Percentiles rank a stretch among this genome's conserved stretches.
These are phyloP conservation scores for Polydrusus cervinus DNA, from an alignment of 2,888 invertebrate genomes.

Conservation along the genomic window DNA sequence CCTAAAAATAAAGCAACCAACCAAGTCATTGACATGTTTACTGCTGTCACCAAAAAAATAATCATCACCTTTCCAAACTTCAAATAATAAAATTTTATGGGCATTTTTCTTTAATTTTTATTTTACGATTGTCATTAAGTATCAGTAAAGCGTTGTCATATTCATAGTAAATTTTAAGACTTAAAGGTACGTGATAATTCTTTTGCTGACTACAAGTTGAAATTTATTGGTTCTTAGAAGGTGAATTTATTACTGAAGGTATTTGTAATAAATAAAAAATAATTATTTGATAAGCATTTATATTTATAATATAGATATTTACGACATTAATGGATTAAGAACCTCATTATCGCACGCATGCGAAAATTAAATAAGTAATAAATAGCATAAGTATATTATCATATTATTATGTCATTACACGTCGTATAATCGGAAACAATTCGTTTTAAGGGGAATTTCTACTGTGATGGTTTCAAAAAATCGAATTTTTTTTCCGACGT, in stretches of 20 bases:
- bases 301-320: no score
- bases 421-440: no score
- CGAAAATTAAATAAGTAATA: no score
- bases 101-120: slow-evolving; percentile 29
- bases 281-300: background rate
- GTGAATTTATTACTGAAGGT: slow-evolving; percentile 6
- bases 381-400: no score
- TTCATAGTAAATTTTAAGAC: slow-evolving; percentile 2
- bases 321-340: no score
- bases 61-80: slow-evolving; percentile 13
- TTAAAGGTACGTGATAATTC: slow-evolving; percentile 15
- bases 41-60: slow-evolving; percentile 24
- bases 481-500: no score
- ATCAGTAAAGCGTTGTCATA: slow-evolving; percentile 17
- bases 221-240: slow-evolving; percentile 9
- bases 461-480: no score
- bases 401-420: no score
- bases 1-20: slow-evolving; percentile 26
- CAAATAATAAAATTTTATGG: slow-evolving; percentile 34
- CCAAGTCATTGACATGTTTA: slow-evolving; percentile 37
- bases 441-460: no score
- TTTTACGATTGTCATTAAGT: slow-evolving; percentile 6
- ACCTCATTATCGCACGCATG: no score
- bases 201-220: background rate
- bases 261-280: slow-evolving; percentile 18